A percentile compares a stretch with the other conserved stretches of the same genome.
Evolutionary conservation across 2,797 vertebrate genomes (phyloP).

Genomic region (Esox lucius): DNA sequence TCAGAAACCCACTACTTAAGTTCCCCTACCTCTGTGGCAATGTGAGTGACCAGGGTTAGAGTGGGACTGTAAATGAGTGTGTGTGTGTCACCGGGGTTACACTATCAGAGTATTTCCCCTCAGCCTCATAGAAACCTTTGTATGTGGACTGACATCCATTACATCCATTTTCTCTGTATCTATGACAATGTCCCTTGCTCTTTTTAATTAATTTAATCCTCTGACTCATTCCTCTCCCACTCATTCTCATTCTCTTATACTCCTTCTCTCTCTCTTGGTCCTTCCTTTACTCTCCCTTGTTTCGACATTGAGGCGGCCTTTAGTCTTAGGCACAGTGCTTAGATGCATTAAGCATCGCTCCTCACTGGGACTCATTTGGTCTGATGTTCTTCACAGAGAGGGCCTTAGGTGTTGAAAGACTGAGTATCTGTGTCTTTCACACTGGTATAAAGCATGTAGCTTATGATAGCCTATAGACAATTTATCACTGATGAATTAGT

Average conservation of each 20-base stretch:
- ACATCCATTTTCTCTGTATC: conserved; percentile 22
- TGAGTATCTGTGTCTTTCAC: conserved; percentile 5
- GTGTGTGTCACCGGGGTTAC: conserved; percentile 9
- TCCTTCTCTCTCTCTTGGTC: neutral
- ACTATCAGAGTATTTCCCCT: conserved; percentile 41
- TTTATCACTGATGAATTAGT: neutral
- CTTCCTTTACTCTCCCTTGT: conserved; percentile 19
- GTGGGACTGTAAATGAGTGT: neutral
- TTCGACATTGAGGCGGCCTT: conserved; percentile 46
- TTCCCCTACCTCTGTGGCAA: conserved; percentile 46
- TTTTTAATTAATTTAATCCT: too few relatives aligned
- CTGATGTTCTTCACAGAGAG: too few relatives aligned
- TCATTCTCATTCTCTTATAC: too few relatives aligned
- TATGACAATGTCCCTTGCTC: too few relatives aligned
- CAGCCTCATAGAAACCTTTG: conserved; percentile 47
- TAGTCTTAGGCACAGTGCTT: too few relatives aligned
- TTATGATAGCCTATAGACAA: neutral
- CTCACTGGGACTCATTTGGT: too few relatives aligned
- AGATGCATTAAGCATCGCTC: too few relatives aligned
- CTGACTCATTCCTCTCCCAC: conserved; percentile 15
- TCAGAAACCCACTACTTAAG: conserved; percentile 64
- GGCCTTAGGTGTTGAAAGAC: too few relatives aligned
- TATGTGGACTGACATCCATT: conserved; percentile 28
- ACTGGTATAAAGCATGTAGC: neutral
- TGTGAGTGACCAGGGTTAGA: conserved; percentile 15